A percentile compares a stretch with the other conserved stretches of the same genome.
phyloP scores from a whole-genome alignment of 2,888 invertebrate species.

The Hoplodrina ambigua region DNA sequence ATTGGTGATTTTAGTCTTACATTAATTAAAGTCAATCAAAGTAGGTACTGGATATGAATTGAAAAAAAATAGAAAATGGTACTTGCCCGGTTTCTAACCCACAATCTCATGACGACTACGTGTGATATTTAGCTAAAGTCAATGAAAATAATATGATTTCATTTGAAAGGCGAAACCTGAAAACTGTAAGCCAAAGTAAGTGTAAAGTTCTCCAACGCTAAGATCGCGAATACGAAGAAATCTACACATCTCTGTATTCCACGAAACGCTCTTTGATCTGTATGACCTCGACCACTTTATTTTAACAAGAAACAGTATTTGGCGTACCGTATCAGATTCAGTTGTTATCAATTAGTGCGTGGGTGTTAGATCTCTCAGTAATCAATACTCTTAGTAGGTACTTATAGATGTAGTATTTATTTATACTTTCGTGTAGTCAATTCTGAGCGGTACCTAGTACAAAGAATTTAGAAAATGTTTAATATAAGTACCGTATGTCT shows the following conservation, averaged over 20 bases:
- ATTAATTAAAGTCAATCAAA: too few species aligned
- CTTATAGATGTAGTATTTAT: too few species aligned
- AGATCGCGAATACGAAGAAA: background rate
- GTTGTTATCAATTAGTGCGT: slow-evolving; percentile 6
- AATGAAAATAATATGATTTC: background rate
- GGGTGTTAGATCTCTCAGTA: background rate
- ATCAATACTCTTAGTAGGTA: background rate
- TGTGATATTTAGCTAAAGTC: background rate
- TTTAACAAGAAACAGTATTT: slow-evolving; percentile 9
- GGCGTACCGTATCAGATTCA: slow-evolving; percentile 8
- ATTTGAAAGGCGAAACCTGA: background rate
- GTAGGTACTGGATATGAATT: too few species aligned
- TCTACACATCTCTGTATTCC: background rate
- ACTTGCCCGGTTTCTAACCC: too few species aligned
- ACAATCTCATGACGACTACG: too few species aligned
- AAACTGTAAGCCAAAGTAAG: background rate
- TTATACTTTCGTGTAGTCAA: background rate
- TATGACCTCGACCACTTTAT: background rate
- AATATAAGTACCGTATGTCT: too few species aligned
- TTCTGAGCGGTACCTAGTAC: background rate
- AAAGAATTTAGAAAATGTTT: too few species aligned
- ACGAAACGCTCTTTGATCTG: slow-evolving; percentile 14
- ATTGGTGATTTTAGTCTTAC: too few species aligned
- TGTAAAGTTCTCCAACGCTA: background rate
- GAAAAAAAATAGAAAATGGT: too few species aligned